Base-by-base conservation (phyloP, 2,113 vertebrate genomes). In the Uria lomvia region DNA sequence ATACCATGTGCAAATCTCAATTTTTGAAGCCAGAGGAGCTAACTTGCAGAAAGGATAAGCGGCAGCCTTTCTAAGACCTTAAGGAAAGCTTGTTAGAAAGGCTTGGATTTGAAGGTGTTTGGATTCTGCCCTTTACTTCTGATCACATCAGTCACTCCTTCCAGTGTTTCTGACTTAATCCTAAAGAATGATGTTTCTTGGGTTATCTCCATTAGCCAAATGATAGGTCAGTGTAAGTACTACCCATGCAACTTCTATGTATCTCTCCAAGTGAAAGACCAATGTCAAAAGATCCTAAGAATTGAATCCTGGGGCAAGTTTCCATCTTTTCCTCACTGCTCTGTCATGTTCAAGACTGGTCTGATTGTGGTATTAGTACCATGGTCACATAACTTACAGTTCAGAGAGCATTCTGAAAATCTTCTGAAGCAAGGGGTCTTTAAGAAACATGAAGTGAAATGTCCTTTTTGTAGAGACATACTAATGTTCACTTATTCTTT, bases 1-100 rank as follows among this genome's bases (percentile, higher is more conserved):
- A n/a, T 78, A 38, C 4, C 15, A 30, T 4, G 5, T 19, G 5
- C 0, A 1, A 52, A 36, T 52, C 34, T 88, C n/a, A 29, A 4
- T 42, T 94, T 75, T 82, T 62, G 23, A 76, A 86, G 12, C 22
- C 4, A 2, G 45, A 73, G 74, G 38, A 86, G 22, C 45, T 59
- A 67, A 43, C 12, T 88, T 0, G 0, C 24, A 45, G n/a, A 82
- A 90, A 66, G 4, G 34, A 20, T 59, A 65, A 92, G 34, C 6
- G 40, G 12, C 38, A 71, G 7, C 18, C 56, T 92, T 72, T 26
- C 5, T 34, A 84, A 67, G 32, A 47, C 15, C 19, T 56, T 81
- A 50, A 52, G 29, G 14, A 59, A 65, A 90, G 18, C 38, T 86
- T 88, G 8, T 24, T 93, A 32, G 17, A 75, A 87, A 79, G 23